Evolutionary conservation across 2,113 vertebrate species (phyloP).

Genomic region (Candoia aspera): DNA sequence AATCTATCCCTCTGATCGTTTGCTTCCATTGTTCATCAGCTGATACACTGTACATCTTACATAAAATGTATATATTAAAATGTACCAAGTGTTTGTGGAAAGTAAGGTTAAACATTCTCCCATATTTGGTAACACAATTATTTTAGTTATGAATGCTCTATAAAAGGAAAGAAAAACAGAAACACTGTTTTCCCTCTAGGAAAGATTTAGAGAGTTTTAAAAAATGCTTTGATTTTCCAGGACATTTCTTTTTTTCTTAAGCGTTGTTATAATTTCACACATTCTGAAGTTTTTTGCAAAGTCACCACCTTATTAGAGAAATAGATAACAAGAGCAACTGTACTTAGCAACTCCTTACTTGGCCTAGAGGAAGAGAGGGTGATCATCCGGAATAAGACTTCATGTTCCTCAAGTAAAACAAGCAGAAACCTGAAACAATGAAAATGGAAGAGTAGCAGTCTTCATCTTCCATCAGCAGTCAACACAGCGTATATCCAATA

Average conservation of each 20-base stretch:
- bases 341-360: neutral
- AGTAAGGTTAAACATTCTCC: constrained; percentile 59
- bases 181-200: constrained; percentile 25
- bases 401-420: neutral
- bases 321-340: constrained; percentile 22
- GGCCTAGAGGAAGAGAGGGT: too few species aligned
- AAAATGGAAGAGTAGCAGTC: too few species aligned
- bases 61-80: too few species aligned
- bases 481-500: too few species aligned
- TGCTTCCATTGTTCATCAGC: too few species aligned
- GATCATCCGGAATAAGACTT: neutral
- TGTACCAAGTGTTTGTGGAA: constrained; percentile 49
- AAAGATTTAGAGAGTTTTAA: constrained; percentile 25
- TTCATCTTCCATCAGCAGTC: too few species aligned
- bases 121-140: constrained; percentile 52
- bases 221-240: constrained; percentile 35
- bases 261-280: constrained; percentile 6
- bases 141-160: constrained; percentile 61
- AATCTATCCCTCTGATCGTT: too few species aligned
- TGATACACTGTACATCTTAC: too few species aligned
- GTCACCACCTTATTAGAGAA: constrained; percentile 42
- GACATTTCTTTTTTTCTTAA: constrained; percentile 48
- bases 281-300: constrained; percentile 32
- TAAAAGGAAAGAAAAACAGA: constrained; percentile 56
- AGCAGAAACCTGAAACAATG: too few species aligned